Evolutionary conservation across 2,888 invertebrate genomes (phyloP).

Genomic region (Thysanoteuthis rhombus): DNA sequence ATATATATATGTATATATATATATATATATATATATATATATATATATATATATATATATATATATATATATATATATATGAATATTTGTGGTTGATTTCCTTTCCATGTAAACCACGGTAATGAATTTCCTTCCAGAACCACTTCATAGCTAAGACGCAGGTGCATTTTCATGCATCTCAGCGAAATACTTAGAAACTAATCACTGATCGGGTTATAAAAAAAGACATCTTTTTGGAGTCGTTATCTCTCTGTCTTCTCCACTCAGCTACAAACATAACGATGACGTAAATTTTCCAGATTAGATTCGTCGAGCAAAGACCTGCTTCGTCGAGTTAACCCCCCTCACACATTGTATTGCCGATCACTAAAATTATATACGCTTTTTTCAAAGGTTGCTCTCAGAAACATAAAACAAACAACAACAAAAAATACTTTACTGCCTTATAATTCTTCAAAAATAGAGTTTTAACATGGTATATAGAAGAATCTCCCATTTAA

Average conservation of each 20-base stretch:
- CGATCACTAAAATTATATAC: too few species aligned
- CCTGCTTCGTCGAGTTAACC: background rate
- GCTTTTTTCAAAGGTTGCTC: too few species aligned
- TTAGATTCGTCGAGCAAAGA: background rate
- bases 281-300: background rate
- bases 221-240: background rate
- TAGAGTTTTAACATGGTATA: too few species aligned
- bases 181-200: background rate
- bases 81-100: background rate
- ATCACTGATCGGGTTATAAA: background rate
- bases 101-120: background rate
- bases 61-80: too few species aligned
- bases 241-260: background rate
- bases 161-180: background rate
- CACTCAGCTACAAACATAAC: background rate
- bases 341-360: background rate
- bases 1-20: background rate
- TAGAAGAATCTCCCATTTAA: too few species aligned
- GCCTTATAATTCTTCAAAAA: too few species aligned
- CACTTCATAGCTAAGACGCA: background rate
- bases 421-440: too few species aligned
- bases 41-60: too few species aligned
- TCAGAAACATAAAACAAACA: too few species aligned
- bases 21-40: too few species aligned
- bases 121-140: background rate